Evolutionary conservation across 2,113 vertebrate species (phyloP).

Genomic region (Phylloscopus trochiloides): DNA sequence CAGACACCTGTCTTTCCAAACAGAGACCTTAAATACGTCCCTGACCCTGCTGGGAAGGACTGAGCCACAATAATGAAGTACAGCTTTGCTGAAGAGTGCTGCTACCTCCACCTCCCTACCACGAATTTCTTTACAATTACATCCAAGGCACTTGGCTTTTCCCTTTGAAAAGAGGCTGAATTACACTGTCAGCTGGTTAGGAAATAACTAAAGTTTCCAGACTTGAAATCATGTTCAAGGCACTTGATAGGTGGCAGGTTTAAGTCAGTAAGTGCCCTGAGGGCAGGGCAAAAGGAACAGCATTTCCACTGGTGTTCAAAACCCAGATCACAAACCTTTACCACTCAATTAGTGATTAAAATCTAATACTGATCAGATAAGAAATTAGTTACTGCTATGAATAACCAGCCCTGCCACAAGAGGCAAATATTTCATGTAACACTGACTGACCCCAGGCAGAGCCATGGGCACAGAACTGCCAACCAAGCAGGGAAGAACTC

Average conservation of each 20-base stretch:
- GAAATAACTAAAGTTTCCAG: background rate
- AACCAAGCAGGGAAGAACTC: background rate
- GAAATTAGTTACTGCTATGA: background rate
- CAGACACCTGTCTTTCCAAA: too few species aligned
- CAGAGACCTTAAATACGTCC: background rate
- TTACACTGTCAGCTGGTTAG: background rate
- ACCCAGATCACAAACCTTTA: background rate
- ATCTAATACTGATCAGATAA: background rate
- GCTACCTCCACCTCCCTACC: background rate
- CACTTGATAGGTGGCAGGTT: background rate
- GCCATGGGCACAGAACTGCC: background rate
- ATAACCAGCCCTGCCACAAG: background rate
- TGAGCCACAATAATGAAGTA: background rate
- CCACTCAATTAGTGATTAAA: background rate
- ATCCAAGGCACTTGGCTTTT: background rate
- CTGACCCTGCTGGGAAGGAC: background rate
- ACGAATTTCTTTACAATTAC: slow-evolving; percentile 5
- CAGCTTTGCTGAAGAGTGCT: background rate
- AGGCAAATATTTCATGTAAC: background rate
- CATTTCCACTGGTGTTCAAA: background rate
- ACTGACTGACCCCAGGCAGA: background rate
- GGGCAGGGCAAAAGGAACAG: background rate
- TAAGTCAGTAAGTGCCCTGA: background rate
- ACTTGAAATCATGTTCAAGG: background rate
- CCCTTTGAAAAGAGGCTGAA: background rate